Evolutionary conservation across 2,888 invertebrate species (phyloP).

Genomic region (Tachina grossa): DNA sequence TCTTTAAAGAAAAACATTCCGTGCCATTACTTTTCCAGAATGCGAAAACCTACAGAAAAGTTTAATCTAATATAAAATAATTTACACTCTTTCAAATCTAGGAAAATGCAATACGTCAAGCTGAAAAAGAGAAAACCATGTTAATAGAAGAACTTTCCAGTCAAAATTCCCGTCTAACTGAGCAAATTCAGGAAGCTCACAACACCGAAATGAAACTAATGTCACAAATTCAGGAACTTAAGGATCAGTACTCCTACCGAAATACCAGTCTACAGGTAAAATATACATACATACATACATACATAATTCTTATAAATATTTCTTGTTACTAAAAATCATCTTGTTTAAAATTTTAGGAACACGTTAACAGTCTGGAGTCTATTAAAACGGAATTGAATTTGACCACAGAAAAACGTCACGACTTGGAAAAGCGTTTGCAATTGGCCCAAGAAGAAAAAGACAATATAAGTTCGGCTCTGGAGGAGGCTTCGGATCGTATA

Average conservation of each 20-base stretch:
- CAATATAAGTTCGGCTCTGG: conserved; percentile 89
- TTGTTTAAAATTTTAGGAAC: conserved; percentile 85
- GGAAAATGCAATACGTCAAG: conserved; percentile 81
- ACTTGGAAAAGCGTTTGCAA: conserved; percentile 92
- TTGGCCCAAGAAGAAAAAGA: conserved; percentile 91
- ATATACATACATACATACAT: neutral
- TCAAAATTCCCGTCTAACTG: conserved; percentile 93
- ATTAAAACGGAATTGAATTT: conserved; percentile 94
- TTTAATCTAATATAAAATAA: neutral
- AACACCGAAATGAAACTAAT: conserved; percentile 91
- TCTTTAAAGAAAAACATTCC: neutral
- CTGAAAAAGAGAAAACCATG: conserved; percentile 90
- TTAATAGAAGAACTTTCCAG: conserved; percentile 93
- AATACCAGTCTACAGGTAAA: conserved; percentile 88
- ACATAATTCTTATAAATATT: neutral
- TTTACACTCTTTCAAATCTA: conserved; percentile 57
- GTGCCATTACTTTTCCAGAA: too few species aligned
- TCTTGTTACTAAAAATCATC: neutral
- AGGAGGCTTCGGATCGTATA: conserved; percentile 95
- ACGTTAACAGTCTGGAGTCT: conserved; percentile 93
- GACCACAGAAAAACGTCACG: conserved; percentile 91
- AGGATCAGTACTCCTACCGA: conserved; percentile 92
- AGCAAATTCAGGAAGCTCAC: conserved; percentile 92
- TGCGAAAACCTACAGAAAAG: too few species aligned
- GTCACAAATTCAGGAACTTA: conserved; percentile 90